These are phyloP conservation scores for Drosophila sordidula DNA, from an alignment of 2,888 invertebrate species.

Conservation along the genomic window DNA sequence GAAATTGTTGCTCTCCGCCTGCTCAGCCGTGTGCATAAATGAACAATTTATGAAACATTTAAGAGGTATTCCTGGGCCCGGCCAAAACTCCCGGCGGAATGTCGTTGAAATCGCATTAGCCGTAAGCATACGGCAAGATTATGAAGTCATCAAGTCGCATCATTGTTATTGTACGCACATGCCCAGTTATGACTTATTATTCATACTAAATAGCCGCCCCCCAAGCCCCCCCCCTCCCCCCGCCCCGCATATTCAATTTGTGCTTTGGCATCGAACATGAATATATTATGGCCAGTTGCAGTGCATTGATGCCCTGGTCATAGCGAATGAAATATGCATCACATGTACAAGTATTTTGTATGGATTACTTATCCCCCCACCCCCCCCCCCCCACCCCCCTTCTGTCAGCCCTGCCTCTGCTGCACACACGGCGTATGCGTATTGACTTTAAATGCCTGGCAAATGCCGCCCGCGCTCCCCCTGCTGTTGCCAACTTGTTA, in stretches of 20 bases:
- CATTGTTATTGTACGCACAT: constrained; percentile 30
- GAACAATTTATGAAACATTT: constrained; percentile 66
- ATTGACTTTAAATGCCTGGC: constrained; percentile 49
- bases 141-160: constrained; percentile 43
- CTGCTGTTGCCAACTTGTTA: constrained; percentile 38
- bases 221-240: not conserved
- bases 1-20: constrained; percentile 16
- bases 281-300: constrained; percentile 36
- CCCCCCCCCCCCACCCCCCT: not conserved
- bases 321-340: constrained; percentile 54
- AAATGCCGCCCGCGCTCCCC: constrained; percentile 12
- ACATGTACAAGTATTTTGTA: constrained; percentile 56
- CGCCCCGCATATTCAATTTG: constrained; percentile 36
- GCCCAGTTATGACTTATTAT: constrained; percentile 50
- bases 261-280: constrained; percentile 46
- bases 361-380: constrained; percentile 30
- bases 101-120: constrained; percentile 36
- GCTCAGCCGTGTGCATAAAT: constrained; percentile 44
- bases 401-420: not conserved
- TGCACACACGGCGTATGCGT: constrained; percentile 53
- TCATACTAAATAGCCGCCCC: constrained; percentile 37
- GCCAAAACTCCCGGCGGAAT: constrained; percentile 19
- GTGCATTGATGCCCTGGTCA: constrained; percentile 5
- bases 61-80: constrained; percentile 14
- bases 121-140: constrained; percentile 34